These are phyloP conservation scores for Himantopus leucocephalus DNA, from an alignment of 2,113 vertebrate species.

Conservation along the genomic window DNA sequence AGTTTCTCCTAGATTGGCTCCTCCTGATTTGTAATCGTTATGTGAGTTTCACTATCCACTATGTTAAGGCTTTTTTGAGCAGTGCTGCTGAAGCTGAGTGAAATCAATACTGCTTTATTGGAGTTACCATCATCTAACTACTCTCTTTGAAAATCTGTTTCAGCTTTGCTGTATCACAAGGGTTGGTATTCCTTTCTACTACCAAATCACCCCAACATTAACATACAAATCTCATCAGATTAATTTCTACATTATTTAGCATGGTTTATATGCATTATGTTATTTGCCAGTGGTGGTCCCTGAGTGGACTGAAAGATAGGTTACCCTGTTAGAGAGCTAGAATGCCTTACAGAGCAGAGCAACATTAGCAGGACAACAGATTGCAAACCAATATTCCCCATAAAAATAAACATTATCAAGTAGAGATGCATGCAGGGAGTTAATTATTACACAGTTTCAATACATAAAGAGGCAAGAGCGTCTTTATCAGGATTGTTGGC, in stretches of 20 bases:
- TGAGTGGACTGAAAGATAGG: not conserved
- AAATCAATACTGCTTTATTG: not conserved
- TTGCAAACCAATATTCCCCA: not conserved
- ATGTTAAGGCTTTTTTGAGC: not conserved
- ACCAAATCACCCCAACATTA: not conserved
- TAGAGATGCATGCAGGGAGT: not conserved
- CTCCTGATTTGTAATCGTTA: not conserved
- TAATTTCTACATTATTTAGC: not conserved
- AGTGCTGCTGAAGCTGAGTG: not conserved
- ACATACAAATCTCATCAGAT: not conserved
- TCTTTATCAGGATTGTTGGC: not conserved
- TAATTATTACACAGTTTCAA: not conserved
- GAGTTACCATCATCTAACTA: not conserved
- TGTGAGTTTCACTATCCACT: not conserved
- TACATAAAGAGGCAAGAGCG: not conserved
- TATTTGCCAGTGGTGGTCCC: not conserved
- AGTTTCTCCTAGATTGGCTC: not conserved
- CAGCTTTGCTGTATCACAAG: not conserved
- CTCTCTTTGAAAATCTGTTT: not conserved
- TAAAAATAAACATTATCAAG: not conserved
- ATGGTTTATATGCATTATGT: not conserved
- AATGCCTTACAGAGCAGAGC: not conserved
- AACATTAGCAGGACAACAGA: not conserved
- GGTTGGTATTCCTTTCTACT: not conserved
- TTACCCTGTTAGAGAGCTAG: not conserved